Conservation (phyloP, 2,113 vertebrate genomes). For the Gadus chalcogrammus region DNA sequence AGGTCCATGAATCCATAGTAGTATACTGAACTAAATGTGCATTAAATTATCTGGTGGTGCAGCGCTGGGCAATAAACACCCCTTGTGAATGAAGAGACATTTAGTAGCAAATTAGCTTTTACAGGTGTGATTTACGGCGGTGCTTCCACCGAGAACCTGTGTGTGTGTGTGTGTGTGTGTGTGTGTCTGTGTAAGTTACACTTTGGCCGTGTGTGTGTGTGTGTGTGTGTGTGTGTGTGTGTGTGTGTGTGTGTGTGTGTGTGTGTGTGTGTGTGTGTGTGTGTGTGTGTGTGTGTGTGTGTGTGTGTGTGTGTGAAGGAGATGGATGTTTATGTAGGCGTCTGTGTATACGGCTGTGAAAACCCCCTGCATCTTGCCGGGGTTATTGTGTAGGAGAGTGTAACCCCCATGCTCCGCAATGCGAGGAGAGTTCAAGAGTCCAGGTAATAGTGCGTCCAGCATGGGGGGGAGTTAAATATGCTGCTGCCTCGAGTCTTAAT, state of each 20-base stretch:
- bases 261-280: neutral
- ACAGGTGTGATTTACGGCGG: constrained; percentile 61
- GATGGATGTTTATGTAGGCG: neutral
- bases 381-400: constrained; percentile 9
- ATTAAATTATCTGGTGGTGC: constrained; percentile 40
- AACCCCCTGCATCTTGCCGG: neutral
- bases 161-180: constrained; percentile 12
- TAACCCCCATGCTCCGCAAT: constrained; percentile 16
- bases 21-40: constrained; percentile 13
- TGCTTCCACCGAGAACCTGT: constrained; percentile 24
- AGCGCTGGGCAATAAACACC: constrained; percentile 54
- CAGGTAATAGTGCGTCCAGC: constrained; percentile 16
- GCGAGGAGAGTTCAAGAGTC: constrained; percentile 27
- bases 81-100: constrained; percentile 51
- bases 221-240: neutral
- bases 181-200: neutral
- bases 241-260: constrained; percentile 12
- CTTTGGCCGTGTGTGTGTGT: neutral
- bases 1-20: neutral
- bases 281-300: neutral
- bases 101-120: constrained; percentile 63
- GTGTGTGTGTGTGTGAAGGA: neutral
- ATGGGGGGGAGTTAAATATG: constrained; percentile 6
- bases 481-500: constrained; percentile 12
- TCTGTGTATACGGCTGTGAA: neutral